phyloP scores from a whole-genome alignment of 1,140 invertebrate species.

The Lethrus apterus region DNA sequence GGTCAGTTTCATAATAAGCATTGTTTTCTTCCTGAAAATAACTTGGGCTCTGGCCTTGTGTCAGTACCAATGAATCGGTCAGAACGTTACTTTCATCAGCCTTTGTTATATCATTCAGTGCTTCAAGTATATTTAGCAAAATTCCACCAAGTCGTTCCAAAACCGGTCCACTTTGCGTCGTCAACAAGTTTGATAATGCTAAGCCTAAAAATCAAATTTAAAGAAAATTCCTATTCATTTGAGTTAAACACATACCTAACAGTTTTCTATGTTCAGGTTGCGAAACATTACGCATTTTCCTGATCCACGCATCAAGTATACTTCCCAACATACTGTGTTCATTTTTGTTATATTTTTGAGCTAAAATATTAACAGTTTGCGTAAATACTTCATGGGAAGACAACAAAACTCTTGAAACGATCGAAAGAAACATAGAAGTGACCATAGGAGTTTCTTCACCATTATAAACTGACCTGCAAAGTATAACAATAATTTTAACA shows the following conservation, averaged over 20 bases:
- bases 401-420: slow-evolving; percentile 70
- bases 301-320: slow-evolving; percentile 71
- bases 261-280: slow-evolving; percentile 76
- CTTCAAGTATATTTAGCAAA: slow-evolving; percentile 70
- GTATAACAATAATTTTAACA: slow-evolving; percentile 14
- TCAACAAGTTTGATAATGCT: slow-evolving; percentile 72
- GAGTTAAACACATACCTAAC: slow-evolving; percentile 47
- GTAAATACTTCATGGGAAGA: slow-evolving; percentile 65
- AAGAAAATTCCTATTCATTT: neutral
- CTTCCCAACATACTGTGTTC: slow-evolving; percentile 56
- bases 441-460: slow-evolving; percentile 61
- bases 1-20: slow-evolving; percentile 47
- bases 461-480: slow-evolving; percentile 53
- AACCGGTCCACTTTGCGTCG: slow-evolving; percentile 57
- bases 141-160: slow-evolving; percentile 68
- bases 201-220: slow-evolving; percentile 46
- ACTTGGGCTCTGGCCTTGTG: slow-evolving; percentile 39
- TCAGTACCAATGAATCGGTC: slow-evolving; percentile 44
- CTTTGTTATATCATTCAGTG: slow-evolving; percentile 78
- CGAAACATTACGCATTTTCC: slow-evolving; percentile 68
- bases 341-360: slow-evolving; percentile 39
- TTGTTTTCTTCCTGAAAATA: slow-evolving; percentile 41
- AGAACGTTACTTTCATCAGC: slow-evolving; percentile 56
- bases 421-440: slow-evolving; percentile 67
- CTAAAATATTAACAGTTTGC: slow-evolving; percentile 51